These are phyloP conservation scores for Plagodis pulveraria DNA, from an alignment of 2,888 invertebrate species.

Conservation along the genomic window DNA sequence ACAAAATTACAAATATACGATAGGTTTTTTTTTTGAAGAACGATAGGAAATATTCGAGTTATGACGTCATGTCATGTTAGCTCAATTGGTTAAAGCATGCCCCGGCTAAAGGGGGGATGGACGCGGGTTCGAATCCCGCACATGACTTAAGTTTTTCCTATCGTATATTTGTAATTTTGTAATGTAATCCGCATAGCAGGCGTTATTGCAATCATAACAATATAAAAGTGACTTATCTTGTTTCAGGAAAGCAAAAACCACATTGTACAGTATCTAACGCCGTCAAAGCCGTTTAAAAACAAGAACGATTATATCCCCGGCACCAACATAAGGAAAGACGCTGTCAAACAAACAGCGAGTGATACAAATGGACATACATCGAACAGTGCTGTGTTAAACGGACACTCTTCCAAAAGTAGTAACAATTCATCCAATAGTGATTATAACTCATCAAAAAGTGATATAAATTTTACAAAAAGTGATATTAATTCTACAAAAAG, in stretches of 20 bases:
- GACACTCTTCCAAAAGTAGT: conserved; percentile 8
- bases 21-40: too few relatives aligned
- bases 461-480: neutral
- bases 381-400: conserved; percentile 3
- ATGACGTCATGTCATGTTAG: too few relatives aligned
- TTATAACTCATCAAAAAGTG: neutral
- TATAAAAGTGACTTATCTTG: neutral
- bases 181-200: too few relatives aligned
- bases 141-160: too few relatives aligned
- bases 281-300: conserved; percentile 48
- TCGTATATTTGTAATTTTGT: too few relatives aligned
- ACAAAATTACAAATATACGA: too few relatives aligned
- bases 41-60: too few relatives aligned
- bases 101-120: too few relatives aligned
- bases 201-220: too few relatives aligned
- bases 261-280: conserved; percentile 65
- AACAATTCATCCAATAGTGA: neutral
- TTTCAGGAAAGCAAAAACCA: conserved; percentile 68
- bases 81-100: too few relatives aligned
- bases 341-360: conserved; percentile 20
- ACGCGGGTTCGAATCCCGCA: too few relatives aligned
- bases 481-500: neutral
- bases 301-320: conserved; percentile 74
- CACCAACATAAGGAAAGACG: conserved; percentile 69
- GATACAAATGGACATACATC: conserved; percentile 6